phyloP scores from a whole-genome alignment of 2,113 vertebrate genomes.

The Leptodactylus fuscus region DNA sequence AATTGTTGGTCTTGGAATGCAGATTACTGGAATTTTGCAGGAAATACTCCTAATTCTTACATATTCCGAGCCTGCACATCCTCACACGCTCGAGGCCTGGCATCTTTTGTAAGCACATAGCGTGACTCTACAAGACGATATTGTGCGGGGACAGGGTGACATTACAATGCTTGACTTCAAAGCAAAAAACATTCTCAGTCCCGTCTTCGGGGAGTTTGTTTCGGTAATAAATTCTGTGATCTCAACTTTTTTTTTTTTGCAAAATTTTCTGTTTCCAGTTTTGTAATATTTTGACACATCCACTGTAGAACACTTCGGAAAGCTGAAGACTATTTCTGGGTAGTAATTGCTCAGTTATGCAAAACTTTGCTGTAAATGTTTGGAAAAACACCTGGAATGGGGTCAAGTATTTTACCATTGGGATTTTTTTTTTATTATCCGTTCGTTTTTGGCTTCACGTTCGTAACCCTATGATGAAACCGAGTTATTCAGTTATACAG shows the following conservation, averaged over 20 bases:
- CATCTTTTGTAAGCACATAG: conserved; percentile 59
- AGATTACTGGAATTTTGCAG: conserved; percentile 72
- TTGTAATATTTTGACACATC: background rate
- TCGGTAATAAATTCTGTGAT: conserved; percentile 16
- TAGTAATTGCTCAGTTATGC: background rate
- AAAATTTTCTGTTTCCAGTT: background rate
- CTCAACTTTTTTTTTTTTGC: background rate
- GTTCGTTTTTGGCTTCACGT: too few species aligned
- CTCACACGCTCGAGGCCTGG: conserved; percentile 56
- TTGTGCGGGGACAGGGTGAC: conserved; percentile 60
- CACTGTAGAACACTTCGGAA: too few species aligned
- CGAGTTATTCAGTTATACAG: too few species aligned
- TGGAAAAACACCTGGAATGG: background rate
- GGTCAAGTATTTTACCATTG: too few species aligned
- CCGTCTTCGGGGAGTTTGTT: conserved; percentile 22
- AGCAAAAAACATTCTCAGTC: conserved; percentile 56
- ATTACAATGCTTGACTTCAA: conserved; percentile 45
- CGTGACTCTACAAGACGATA: conserved; percentile 62
- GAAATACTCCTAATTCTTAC: conserved; percentile 64
- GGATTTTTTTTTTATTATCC: too few species aligned
- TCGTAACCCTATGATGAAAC: too few species aligned
- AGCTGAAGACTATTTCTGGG: too few species aligned
- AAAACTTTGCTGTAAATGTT: background rate
- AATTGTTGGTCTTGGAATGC: conserved; percentile 75
- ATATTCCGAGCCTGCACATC: conserved; percentile 52